Evolutionary conservation across 1,140 invertebrate species (phyloP).

Genomic region (Cherax destructor): DNA sequence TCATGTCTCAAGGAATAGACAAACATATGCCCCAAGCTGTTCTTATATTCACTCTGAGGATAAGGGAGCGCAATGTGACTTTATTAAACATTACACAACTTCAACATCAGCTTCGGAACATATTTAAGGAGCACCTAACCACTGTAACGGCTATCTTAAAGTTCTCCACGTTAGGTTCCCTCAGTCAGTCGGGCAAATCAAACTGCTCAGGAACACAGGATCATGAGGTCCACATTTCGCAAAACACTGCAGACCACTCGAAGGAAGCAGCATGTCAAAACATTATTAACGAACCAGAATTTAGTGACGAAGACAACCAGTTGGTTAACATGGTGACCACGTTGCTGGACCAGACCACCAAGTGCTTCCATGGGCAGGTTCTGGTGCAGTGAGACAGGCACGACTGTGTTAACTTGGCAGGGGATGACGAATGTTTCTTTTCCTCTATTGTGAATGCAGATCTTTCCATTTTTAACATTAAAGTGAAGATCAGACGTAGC

Average conservation of each 20-base stretch:
- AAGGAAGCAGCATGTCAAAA: background rate
- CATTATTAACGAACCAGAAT: background rate
- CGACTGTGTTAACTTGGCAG: background rate
- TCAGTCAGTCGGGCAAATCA: background rate
- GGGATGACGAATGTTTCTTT: background rate
- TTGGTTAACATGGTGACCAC: slow-evolving; percentile 18
- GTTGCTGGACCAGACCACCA: slow-evolving; percentile 29
- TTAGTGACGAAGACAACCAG: background rate
- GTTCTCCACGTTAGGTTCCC: background rate
- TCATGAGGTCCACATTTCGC: no score
- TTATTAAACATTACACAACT: slow-evolving; percentile 1
- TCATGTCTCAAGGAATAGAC: background rate
- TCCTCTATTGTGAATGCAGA: no score
- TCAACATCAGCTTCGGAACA: slow-evolving; percentile 5
- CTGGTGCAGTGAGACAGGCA: slow-evolving; percentile 1
- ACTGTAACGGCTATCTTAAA: slow-evolving; percentile 25
- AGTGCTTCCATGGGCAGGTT: slow-evolving; percentile 46
- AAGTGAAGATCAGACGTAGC: no score
- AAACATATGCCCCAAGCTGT: background rate
- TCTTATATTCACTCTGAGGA: slow-evolving; percentile 5
- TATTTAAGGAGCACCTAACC: background rate
- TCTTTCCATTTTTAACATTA: no score
- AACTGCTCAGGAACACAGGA: background rate
- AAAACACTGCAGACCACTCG: background rate
- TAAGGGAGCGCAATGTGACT: background rate